phyloP scores from a whole-genome alignment of 2,113 vertebrate genomes.

The Hassar affinis region DNA sequence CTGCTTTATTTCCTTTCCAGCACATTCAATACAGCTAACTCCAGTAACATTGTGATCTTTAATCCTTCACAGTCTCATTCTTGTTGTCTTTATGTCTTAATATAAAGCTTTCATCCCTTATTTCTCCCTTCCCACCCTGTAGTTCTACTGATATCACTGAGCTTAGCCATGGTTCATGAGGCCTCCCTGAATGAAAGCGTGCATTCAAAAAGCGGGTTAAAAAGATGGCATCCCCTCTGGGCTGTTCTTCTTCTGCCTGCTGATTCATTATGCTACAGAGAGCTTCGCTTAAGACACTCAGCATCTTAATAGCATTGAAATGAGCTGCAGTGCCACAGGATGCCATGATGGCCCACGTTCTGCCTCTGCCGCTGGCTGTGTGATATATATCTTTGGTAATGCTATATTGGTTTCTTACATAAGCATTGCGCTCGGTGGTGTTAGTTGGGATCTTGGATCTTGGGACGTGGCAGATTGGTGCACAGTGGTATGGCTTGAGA shows the following conservation, averaged over 20 bases:
- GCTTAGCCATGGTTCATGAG: conserved; percentile 33
- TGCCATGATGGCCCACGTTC: conserved; percentile 3
- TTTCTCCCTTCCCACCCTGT: conserved; percentile 30
- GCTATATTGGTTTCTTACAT: conserved; percentile 31
- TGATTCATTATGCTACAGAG: conserved; percentile 49
- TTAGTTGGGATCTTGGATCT: not conserved
- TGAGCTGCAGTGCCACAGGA: conserved; percentile 26
- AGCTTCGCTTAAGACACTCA: conserved; percentile 37
- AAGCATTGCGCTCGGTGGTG: not conserved
- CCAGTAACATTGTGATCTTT: not conserved
- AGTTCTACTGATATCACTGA: conserved; percentile 38
- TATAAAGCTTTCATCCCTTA: conserved; percentile 3
- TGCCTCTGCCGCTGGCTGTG: conserved; percentile 2
- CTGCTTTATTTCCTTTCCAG: not conserved
- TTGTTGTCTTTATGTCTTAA: not conserved
- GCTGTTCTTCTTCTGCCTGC: conserved; percentile 22
- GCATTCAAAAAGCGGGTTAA: conserved; percentile 47
- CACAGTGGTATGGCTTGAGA: conserved; percentile 18
- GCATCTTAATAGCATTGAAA: conserved; percentile 34
- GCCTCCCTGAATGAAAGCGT: conserved; percentile 17
- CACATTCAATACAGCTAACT: conserved; percentile 4
- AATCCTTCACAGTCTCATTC: not conserved
- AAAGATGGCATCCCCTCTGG: conserved; percentile 45
- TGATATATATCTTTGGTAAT: conserved; percentile 11
- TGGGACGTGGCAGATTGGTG: conserved; percentile 7